A percentile compares a stretch with the other conserved stretches of the same genome.
These are phyloP conservation scores for Salmo trutta DNA, from an alignment of 2,797 vertebrate species.

Conservation along the genomic window DNA sequence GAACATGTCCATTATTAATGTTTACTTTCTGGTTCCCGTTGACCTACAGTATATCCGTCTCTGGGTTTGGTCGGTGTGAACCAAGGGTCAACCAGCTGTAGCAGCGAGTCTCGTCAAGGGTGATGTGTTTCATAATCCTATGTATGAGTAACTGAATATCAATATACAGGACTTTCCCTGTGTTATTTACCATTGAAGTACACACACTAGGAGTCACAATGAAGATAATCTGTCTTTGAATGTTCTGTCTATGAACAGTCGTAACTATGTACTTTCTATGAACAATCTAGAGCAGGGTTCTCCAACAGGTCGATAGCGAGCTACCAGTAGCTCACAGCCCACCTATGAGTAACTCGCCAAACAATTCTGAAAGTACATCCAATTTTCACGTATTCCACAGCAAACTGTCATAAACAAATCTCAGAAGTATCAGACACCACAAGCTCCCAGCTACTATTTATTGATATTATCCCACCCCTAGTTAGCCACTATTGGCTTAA, in stretches of 20 bases:
- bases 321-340: no score
- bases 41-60: slow-evolving; percentile 69
- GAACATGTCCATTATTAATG: slow-evolving; percentile 71
- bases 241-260: background rate
- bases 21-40: slow-evolving; percentile 65
- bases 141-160: slow-evolving; percentile 11
- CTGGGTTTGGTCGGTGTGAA: slow-evolving; percentile 49
- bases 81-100: slow-evolving; percentile 54
- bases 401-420: no score
- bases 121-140: slow-evolving; percentile 14
- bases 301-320: no score
- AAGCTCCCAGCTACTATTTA: no score
- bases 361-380: no score
- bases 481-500: no score
- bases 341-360: no score
- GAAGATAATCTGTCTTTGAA: background rate
- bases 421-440: no score
- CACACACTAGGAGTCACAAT: background rate
- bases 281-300: background rate
- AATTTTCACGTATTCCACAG: no score
- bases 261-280: background rate
- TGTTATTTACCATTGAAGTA: background rate
- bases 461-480: no score
- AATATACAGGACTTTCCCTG: background rate
- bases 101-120: slow-evolving; percentile 18